Base-by-base conservation (phyloP, 2,888 invertebrate genomes). In the Ophion ellenae region DNA sequence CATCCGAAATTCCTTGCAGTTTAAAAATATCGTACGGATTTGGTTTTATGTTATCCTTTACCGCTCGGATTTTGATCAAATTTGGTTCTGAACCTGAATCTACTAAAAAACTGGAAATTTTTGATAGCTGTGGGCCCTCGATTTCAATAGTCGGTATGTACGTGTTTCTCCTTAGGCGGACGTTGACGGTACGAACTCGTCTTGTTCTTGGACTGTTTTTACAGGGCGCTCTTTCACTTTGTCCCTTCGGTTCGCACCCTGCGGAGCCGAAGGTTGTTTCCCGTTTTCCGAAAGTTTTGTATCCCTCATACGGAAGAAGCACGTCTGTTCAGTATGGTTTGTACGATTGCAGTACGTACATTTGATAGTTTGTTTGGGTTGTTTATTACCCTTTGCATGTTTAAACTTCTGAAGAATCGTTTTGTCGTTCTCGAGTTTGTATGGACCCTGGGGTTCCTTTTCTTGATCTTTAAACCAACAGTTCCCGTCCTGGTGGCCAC, bases 221-320 rank as follows among this genome's bases (percentile, higher is more conserved):
- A 83, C 77, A 1, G 66, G 61, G 70, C 77, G 77, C 73, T 78
- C 28, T n/a, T 11, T 24, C 20, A 36, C 32, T 14, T 24, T 66
- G 45, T 74, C 83, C 73, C 28, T 74, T 11, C 74, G 83, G 67
- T 77, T 73, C 36, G 61, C 78, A 57, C 69, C 75, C 82, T 36
- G 63, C 7, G 10, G 45, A 17, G 74, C 73, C 78, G 73, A 83
- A 74, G 66, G 73, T 66, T 59, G 47, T 5, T 67, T 32, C 57
- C 36, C 57, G 82, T 64, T 83, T 77, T 47, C 71, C 77, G 64
- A 67, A 24, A 24, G 24, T 24, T 24, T 24, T 24, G 24, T 24
- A 24, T 24, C 24, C 24, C 24, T 24, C 24, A 24, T 24, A 24
- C 24, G 24, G 24, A 24, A 24, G 24, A 24, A 24, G 24, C 24